Base-by-base conservation (phyloP, 37 sponge, comb jelly and placozoan species). In the Petrosia ficiformis region DNA sequence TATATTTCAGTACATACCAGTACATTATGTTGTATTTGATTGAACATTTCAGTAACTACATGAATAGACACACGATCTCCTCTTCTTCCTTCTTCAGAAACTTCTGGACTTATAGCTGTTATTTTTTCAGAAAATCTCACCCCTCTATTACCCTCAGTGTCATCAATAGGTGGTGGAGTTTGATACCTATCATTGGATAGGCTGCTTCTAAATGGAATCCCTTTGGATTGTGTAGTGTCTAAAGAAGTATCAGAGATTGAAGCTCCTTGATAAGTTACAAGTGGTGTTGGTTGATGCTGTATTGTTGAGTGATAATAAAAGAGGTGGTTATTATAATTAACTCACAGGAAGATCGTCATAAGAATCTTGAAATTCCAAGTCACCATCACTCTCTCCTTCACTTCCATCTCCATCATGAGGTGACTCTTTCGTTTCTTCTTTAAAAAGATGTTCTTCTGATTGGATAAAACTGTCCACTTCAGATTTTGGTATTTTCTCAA, bases 401-500 rank as follows among this genome's bases (percentile, higher is more conserved):
- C n/a, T n/a, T n/a, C n/a, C n/a, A n/a, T 29, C 63, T 61, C n/a
- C 63, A 26, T 61, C 63, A 61, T 61, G 25, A n/a, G 28, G 28
- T n/a, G 5, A n/a, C 63, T 61, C 63, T 48, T 10, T 48, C 14
- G 16, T 10, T 10, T 48, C 54, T 48, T 16, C 54, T 32, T 67
- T 16, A 52, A 76, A 80, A 44, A 87, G 75, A 36, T 81, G 87
- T 30, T 82, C 73, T 26, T 80, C 76, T 25, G 72, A 42, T 5
- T 32, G 42, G 60, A 89, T 31, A 40, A 89, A 89, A 4, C 80
- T 64, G 37, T 75, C 77, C 72, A 84, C 77, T 32, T 89, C 63
- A 0, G 90, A 76, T 56, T 84, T 77, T 16, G 90, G 90, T 81
- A 89, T 89, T 1, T 80, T 80, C 68, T 89, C 84, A 16, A 89